These are phyloP conservation scores for Oxygymnocypris stewartii DNA, from an alignment of 2,113 vertebrate species.

Conservation along the genomic window DNA sequence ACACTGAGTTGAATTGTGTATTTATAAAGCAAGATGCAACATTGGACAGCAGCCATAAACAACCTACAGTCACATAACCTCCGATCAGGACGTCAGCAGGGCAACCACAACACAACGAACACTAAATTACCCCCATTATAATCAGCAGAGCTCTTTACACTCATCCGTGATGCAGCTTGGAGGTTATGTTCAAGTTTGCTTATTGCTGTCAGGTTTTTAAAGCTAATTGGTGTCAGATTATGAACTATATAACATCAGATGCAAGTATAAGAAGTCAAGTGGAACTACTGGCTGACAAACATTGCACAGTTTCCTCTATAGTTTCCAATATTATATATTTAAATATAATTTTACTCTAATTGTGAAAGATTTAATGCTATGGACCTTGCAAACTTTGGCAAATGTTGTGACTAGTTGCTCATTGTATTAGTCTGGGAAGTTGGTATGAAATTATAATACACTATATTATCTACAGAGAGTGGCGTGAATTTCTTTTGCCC, in stretches of 20 bases:
- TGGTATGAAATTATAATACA: neutral
- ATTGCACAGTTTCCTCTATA: neutral
- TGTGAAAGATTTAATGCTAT: neutral
- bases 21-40: neutral
- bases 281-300: neutral
- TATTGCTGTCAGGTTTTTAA: neutral
- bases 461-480: neutral
- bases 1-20: too few species aligned
- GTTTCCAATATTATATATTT: too few species aligned
- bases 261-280: neutral
- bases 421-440: neutral
- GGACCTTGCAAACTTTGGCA: neutral
- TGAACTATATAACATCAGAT: neutral
- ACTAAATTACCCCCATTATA: neutral
- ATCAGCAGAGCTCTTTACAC: neutral
- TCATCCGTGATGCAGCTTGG: neutral
- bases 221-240: neutral
- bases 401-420: neutral
- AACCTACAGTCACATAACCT: neutral
- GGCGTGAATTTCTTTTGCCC: too few species aligned
- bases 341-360: too few species aligned
- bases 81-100: neutral
- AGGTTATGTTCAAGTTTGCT: neutral
- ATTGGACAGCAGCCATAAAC: neutral
- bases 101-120: neutral